Evolutionary conservation across 2,113 vertebrate species (phyloP).

Genomic region (Actenoides lindsayi): DNA sequence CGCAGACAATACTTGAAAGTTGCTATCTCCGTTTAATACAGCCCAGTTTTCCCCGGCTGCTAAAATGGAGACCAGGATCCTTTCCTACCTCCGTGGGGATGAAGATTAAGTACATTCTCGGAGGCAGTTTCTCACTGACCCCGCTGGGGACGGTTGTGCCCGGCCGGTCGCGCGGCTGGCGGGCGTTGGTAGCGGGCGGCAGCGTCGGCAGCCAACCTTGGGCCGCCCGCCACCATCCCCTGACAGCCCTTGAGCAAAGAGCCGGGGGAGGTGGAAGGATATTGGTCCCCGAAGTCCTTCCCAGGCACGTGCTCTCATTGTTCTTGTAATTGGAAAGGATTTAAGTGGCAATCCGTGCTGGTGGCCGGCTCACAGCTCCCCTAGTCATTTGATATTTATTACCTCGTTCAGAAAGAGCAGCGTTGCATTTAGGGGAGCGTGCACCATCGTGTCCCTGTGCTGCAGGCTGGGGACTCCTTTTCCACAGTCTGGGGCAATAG

Average conservation of each 20-base stretch:
- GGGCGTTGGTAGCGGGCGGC: background rate
- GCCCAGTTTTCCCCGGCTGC: background rate
- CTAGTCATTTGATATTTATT: background rate
- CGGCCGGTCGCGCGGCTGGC: fast-evolving
- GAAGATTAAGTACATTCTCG: background rate
- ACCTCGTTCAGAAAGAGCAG: background rate
- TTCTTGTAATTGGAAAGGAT: constrained; percentile 13
- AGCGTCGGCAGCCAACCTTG: background rate
- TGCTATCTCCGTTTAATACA: background rate
- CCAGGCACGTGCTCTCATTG: constrained; percentile 41
- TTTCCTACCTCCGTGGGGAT: background rate
- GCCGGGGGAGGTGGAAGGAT: background rate
- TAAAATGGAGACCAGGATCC: background rate
- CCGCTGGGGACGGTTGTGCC: background rate
- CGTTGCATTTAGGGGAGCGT: background rate
- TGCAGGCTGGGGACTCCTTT: background rate
- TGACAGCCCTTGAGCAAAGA: background rate
- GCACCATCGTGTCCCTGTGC: background rate
- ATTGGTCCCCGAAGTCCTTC: background rate
- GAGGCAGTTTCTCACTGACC: background rate
- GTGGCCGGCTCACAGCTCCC: background rate
- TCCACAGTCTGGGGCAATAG: background rate
- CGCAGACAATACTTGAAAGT: background rate
- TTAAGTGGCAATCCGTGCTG: constrained; percentile 5
- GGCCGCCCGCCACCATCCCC: background rate